Percentiles rank a stretch among this genome's conserved stretches.
Evolutionary conservation across 2,113 vertebrate genomes (phyloP).

Genomic region (Ailuropoda melanoleuca): DNA sequence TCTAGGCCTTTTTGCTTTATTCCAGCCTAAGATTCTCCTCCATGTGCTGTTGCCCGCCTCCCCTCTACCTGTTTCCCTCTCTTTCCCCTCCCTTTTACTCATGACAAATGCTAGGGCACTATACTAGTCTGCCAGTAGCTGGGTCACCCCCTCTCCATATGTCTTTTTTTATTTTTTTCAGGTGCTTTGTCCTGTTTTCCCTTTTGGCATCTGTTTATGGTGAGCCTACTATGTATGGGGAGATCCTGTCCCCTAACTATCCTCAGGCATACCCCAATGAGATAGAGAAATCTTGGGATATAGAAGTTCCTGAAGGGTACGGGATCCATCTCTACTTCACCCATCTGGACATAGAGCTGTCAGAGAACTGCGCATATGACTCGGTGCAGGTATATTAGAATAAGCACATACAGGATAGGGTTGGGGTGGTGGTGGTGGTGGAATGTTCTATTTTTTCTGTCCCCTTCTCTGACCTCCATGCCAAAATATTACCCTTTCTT

Average conservation of each 20-base stretch:
- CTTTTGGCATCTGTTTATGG: conserved; percentile 68
- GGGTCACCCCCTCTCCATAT: not conserved
- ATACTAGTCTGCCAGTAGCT: not conserved
- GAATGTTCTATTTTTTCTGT: not conserved
- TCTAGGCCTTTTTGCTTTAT: not conserved
- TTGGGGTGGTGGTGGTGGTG: not conserved
- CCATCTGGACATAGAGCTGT: conserved; percentile 93
- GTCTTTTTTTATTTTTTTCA: conserved; percentile 54
- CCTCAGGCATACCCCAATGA: conserved; percentile 90
- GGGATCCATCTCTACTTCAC: conserved; percentile 89
- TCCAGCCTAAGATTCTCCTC: not conserved
- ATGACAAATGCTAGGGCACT: not conserved
- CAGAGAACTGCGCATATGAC: conserved; percentile 91
- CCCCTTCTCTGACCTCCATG: not conserved
- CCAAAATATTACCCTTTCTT: not conserved
- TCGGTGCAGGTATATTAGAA: conserved; percentile 87
- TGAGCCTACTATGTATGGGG: conserved; percentile 85
- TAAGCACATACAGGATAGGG: accelerated
- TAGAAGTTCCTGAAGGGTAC: conserved; percentile 89
- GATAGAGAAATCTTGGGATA: conserved; percentile 86
- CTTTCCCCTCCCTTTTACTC: not conserved
- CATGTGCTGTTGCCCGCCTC: accelerated
- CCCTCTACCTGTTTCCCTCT: not conserved
- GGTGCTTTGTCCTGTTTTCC: conserved; percentile 78
- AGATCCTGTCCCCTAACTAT: conserved; percentile 93